phyloP scores from a whole-genome alignment of 1,140 invertebrate genomes.

The Saxidomus purpurata region DNA sequence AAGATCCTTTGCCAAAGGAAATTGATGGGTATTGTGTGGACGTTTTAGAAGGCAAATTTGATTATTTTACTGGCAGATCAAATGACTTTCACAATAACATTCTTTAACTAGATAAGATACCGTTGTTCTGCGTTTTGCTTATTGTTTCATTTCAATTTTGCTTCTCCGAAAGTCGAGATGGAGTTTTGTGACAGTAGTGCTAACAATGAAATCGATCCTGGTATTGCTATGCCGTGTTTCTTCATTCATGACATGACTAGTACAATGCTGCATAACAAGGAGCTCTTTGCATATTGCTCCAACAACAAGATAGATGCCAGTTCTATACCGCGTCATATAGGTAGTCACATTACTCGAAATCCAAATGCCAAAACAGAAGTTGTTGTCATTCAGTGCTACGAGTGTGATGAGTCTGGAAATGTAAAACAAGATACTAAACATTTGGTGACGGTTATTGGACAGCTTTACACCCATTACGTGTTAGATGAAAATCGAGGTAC shows the following conservation, averaged over 20 bases:
- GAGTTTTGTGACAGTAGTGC: no score
- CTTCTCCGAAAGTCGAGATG: no score
- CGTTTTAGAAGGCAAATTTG: no score
- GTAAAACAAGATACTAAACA: background rate
- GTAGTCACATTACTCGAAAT: background rate
- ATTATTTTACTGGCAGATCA: no score
- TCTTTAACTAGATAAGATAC: no score
- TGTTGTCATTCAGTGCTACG: background rate
- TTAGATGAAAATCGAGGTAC: background rate
- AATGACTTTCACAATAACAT: no score
- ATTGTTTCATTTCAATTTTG: no score
- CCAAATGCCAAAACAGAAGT: background rate
- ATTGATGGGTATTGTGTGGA: no score
- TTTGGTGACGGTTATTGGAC: background rate
- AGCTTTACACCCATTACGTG: background rate
- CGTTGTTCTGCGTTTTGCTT: no score
- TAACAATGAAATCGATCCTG: background rate
- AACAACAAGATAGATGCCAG: constrained; percentile 11
- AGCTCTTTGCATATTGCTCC: background rate
- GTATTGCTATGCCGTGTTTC: background rate
- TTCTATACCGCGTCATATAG: background rate
- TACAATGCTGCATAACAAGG: background rate
- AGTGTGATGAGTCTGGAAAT: background rate
- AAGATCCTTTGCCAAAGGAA: no score
- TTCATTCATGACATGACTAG: background rate